phyloP scores from a whole-genome alignment of 2,888 invertebrate species.

The Patella depressa region DNA sequence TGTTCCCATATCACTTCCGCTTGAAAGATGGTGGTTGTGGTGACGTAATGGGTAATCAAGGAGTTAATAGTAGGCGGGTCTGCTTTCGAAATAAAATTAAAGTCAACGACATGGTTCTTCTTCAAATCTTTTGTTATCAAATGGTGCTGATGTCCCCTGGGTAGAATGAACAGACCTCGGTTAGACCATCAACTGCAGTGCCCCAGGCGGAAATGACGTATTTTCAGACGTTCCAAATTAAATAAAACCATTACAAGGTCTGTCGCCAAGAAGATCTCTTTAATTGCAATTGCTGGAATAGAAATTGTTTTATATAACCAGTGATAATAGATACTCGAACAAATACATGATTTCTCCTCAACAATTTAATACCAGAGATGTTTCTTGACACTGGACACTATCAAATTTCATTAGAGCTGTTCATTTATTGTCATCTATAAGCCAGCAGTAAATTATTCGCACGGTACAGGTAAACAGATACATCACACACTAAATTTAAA shows the following conservation, averaged over 20 bases:
- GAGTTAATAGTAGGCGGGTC: not conserved
- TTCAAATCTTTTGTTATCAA: not conserved
- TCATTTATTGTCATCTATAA: no score
- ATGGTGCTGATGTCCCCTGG: constrained; percentile 1
- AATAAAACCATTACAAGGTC: not conserved
- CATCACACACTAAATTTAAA: no score
- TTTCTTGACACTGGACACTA: no score
- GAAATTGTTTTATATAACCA: not conserved
- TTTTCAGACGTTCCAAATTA: not conserved
- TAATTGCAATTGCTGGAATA: not conserved
- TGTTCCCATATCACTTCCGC: constrained; percentile 7
- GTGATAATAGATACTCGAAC: not conserved
- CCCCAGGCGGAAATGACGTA: not conserved
- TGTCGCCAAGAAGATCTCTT: not conserved
- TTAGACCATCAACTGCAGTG: not conserved
- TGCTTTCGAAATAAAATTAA: constrained; percentile 7
- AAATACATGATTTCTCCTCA: no score
- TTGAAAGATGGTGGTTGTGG: not conserved
- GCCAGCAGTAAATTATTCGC: no score
- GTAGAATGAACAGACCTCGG: not conserved
- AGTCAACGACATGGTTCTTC: not conserved
- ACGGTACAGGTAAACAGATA: no score
- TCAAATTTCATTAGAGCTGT: no score
- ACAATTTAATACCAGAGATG: no score
- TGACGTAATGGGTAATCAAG: constrained; percentile 6